Evolutionary conservation across 1,140 invertebrate species (phyloP).

Genomic region (Chlorops oryzae): DNA sequence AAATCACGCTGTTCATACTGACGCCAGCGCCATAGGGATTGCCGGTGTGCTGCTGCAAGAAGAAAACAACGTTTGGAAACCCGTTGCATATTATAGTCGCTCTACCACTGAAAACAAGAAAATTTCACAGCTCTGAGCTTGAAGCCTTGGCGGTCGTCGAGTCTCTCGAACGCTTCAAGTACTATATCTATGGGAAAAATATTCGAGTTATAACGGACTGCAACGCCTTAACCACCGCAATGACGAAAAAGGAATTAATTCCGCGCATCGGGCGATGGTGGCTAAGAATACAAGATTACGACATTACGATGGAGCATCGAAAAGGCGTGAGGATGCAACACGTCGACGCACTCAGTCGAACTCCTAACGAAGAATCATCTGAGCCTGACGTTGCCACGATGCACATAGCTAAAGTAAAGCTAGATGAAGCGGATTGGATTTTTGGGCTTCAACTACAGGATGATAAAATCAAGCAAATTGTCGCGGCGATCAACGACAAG

Average conservation of each 20-base stretch:
- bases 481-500: too few species aligned
- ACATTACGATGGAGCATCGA: constrained; percentile 13
- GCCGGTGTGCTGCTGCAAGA: too few species aligned
- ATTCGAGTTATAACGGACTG: constrained; percentile 42
- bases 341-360: constrained; percentile 13
- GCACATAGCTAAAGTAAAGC: neutral
- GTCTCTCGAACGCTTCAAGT: constrained; percentile 10
- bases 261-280: constrained; percentile 36
- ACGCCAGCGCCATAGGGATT: too few species aligned
- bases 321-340: constrained; percentile 5
- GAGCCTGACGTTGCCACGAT: neutral
- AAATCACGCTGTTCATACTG: too few species aligned
- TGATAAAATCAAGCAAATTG: neutral
- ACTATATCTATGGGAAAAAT: constrained; percentile 43
- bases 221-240: constrained; percentile 32
- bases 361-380: neutral
- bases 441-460: constrained; percentile 2
- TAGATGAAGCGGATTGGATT: constrained; percentile 1
- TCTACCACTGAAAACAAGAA: too few species aligned
- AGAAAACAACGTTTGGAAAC: too few species aligned
- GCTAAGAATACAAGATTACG: constrained; percentile 21
- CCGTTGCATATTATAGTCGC: too few species aligned
- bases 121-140: too few species aligned
- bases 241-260: constrained; percentile 28
- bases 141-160: constrained; percentile 10